Conservation (phyloP, 2,888 invertebrate genomes). For the Diploptera punctata region DNA sequence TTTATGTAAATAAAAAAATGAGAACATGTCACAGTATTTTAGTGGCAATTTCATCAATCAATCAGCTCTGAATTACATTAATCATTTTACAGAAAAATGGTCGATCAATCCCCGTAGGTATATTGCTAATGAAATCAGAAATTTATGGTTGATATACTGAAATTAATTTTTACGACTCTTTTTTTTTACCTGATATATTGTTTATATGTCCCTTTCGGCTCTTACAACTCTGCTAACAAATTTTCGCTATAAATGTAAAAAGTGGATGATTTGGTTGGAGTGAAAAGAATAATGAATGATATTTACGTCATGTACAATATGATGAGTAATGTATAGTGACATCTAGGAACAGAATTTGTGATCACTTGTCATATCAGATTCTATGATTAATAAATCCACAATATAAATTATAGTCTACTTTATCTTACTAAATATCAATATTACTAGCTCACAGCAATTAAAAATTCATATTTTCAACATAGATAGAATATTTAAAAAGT, state of each 20-base stretch:
- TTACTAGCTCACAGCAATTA: no score
- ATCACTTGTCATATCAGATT: not conserved
- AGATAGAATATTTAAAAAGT: no score
- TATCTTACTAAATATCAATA: no score
- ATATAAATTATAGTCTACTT: no score
- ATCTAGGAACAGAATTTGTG: not conserved
- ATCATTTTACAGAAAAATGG: not conserved
- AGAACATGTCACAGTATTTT: not conserved
- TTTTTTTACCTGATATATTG: not conserved
- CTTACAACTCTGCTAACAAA: conserved; percentile 1
- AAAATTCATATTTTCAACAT: no score
- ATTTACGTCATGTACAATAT: not conserved
- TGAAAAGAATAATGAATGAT: not conserved
- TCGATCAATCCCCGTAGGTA: not conserved
- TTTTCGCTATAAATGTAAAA: not conserved
- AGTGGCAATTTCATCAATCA: not conserved
- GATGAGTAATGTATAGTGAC: not conserved
- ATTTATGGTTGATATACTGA: conserved; percentile 13
- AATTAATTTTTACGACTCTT: not conserved
- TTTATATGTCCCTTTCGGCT: not conserved
- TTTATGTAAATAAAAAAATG: no score
- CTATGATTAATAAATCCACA: no score
- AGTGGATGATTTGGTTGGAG: not conserved
- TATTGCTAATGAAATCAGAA: conserved; percentile 26
- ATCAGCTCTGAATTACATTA: not conserved